A percentile compares a stretch with the other conserved stretches of the same genome.
These are phyloP conservation scores for Macrosteles quadrilineatus DNA, from an alignment of 1,140 invertebrate species.

Conservation along the genomic window DNA sequence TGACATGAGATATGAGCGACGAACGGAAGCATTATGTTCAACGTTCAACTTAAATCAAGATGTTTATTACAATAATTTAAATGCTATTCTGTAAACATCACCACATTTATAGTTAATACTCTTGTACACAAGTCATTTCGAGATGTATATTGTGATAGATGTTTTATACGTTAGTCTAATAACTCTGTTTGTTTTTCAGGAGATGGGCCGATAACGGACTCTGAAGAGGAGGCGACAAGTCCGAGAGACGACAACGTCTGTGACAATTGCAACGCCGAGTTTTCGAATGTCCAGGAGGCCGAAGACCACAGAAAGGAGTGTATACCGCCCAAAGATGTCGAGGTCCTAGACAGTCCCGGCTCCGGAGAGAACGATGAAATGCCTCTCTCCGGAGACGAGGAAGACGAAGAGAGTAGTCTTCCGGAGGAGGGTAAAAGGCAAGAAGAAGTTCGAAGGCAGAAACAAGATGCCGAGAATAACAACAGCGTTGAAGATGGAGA, in stretches of 20 bases:
- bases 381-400: constrained; percentile 50
- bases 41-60: neutral
- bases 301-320: constrained; percentile 44
- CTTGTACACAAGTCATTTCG: too few species aligned
- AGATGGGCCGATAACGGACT: constrained; percentile 38
- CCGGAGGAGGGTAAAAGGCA: constrained; percentile 55
- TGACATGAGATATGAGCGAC: too few species aligned
- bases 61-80: neutral
- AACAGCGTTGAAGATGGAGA: constrained; percentile 62
- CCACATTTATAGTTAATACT: too few species aligned
- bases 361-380: constrained; percentile 32
- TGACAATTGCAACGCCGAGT: constrained; percentile 40
- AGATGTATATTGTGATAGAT: too few species aligned
- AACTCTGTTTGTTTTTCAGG: constrained; percentile 36
- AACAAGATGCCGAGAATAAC: constrained; percentile 76
- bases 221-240: constrained; percentile 37
- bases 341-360: constrained; percentile 13
- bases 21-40: too few species aligned
- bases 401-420: constrained; percentile 64
- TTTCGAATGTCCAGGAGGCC: constrained; percentile 38
- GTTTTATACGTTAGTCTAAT: too few species aligned
- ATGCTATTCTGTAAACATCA: too few species aligned
- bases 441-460: constrained; percentile 61
- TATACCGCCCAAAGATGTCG: constrained; percentile 17
- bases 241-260: constrained; percentile 36